These are phyloP conservation scores for Conus betulinus DNA, from an alignment of 1,140 invertebrate species.

Conservation along the genomic window DNA sequence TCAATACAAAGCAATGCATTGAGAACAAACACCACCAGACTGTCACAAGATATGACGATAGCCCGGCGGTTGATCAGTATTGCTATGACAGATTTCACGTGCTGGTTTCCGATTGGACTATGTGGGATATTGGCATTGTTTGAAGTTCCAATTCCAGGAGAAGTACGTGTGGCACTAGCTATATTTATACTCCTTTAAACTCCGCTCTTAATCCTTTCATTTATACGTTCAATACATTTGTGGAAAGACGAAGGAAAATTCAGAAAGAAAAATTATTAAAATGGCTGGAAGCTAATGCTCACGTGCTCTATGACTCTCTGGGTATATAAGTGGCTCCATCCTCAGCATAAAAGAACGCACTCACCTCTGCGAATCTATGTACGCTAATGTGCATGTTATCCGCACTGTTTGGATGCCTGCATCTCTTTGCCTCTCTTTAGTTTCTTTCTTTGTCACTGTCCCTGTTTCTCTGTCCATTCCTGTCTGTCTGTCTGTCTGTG, in stretches of 20 bases:
- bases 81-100: conserved; percentile 35
- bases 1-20: not conserved
- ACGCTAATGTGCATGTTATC: too few relatives aligned
- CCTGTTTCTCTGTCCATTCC: too few relatives aligned
- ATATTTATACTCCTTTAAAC: conserved; percentile 55
- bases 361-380: too few relatives aligned
- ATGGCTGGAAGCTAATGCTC: too few relatives aligned
- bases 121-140: conserved; percentile 41
- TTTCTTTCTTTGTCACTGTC: too few relatives aligned
- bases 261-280: too few relatives aligned
- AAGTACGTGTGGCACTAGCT: conserved; percentile 49
- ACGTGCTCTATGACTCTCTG: too few relatives aligned
- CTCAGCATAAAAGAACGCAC: too few relatives aligned
- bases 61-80: conserved; percentile 40
- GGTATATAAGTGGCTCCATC: too few relatives aligned
- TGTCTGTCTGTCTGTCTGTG: too few relatives aligned
- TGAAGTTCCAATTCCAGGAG: conserved; percentile 42
- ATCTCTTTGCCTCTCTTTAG: too few relatives aligned
- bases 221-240: conserved; percentile 41
- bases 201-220: conserved; percentile 57
- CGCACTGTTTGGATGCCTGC: too few relatives aligned
- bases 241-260: not conserved
- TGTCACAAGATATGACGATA: conserved; percentile 35
- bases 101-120: conserved; percentile 33
- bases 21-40: not conserved